Conservation (phyloP, 2,888 invertebrate genomes). For the Napeogenes sylphis region DNA sequence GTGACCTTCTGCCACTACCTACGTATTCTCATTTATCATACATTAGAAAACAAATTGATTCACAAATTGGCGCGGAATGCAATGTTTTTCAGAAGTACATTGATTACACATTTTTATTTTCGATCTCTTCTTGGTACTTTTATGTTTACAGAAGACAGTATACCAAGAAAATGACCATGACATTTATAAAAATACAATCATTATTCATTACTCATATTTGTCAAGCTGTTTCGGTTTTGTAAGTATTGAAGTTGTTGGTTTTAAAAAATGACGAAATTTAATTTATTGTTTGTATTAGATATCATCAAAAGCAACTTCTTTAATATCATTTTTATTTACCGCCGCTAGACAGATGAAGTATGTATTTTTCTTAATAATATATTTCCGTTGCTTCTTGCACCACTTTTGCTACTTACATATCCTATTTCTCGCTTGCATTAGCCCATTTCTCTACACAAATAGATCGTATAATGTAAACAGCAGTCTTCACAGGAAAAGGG, state of each 20-base stretch:
- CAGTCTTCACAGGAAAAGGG: conserved; percentile 29
- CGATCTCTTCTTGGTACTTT: neutral
- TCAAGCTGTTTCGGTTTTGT: neutral
- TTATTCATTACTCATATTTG: conserved; percentile 2
- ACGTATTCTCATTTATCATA: conserved; percentile 25
- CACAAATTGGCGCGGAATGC: conserved; percentile 4
- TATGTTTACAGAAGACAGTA: neutral
- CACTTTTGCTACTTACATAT: too few species aligned
- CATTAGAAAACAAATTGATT: conserved; percentile 19
- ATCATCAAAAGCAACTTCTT: too few species aligned
- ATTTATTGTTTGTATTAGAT: too few species aligned
- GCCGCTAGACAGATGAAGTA: too few species aligned
- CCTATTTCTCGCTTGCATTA: too few species aligned
- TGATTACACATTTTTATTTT: conserved; percentile 5
- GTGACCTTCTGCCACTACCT: conserved; percentile 28
- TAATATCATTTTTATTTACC: too few species aligned
- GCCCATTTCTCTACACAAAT: conserved; percentile 8
- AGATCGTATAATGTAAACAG: conserved; percentile 36
- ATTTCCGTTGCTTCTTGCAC: too few species aligned
- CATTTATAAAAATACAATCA: neutral
- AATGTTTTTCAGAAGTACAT: conserved; percentile 1
- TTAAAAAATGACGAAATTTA: too few species aligned
- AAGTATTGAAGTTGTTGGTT: too few species aligned
- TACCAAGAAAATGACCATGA: neutral
- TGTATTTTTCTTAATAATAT: too few species aligned